Evolutionary conservation across 2,888 invertebrate species (phyloP).

Genomic region (Epinotia ramella): DNA sequence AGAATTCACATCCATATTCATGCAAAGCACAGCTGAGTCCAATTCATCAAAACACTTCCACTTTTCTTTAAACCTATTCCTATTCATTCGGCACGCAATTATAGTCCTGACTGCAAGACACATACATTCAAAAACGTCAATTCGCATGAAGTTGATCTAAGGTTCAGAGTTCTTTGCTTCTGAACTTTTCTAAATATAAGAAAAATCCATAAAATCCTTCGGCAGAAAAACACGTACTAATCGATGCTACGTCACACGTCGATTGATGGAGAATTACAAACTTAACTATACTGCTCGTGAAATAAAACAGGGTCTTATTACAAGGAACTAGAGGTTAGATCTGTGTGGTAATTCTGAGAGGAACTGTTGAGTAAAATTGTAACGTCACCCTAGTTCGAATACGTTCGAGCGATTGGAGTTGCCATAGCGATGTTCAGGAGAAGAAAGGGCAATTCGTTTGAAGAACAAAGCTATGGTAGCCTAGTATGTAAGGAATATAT

Average conservation of each 20-base stretch:
- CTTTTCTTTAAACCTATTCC: no score
- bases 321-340: background rate
- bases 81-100: background rate
- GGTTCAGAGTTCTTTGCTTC: background rate
- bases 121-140: background rate
- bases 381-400: constrained; percentile 27
- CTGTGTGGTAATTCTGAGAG: background rate
- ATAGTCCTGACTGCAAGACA: background rate
- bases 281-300: background rate
- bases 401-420: constrained; percentile 26
- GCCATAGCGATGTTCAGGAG: background rate
- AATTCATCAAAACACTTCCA: no score
- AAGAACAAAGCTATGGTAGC: no score
- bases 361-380: constrained; percentile 11
- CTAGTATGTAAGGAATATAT: no score
- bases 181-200: background rate
- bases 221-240: background rate
- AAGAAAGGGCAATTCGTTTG: background rate
- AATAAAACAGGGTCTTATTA: background rate
- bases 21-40: no score
- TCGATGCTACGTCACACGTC: background rate
- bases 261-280: constrained; percentile 31
- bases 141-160: background rate
- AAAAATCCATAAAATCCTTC: background rate
- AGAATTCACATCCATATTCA: no score